phyloP scores from a whole-genome alignment of 2,113 vertebrate species.

The Neotragus pygmaeus region DNA sequence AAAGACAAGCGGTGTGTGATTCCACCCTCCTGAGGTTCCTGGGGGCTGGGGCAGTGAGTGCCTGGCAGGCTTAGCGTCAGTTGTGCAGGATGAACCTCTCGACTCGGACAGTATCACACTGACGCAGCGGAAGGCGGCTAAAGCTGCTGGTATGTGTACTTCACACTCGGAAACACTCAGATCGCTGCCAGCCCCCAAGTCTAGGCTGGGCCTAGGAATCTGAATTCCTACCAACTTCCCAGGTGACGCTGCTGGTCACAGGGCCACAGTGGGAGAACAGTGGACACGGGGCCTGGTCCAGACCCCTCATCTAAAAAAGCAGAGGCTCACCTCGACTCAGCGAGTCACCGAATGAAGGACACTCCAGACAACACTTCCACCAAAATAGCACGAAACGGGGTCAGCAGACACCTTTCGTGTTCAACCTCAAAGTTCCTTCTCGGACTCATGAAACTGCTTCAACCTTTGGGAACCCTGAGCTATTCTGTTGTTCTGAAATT shows the following conservation, averaged over 20 bases:
- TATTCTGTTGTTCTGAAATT: not conserved
- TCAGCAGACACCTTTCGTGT: not conserved
- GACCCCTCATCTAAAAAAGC: fast-evolving
- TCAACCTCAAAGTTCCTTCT: not conserved
- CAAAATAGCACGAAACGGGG: fast-evolving
- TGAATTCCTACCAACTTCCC: not conserved
- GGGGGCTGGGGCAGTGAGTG: not conserved
- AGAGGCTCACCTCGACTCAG: not conserved
- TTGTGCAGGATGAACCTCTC: too few species aligned
- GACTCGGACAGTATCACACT: fast-evolving
- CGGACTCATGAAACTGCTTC: not conserved
- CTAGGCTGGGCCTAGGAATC: not conserved
- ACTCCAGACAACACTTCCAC: not conserved
- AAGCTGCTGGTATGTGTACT: fast-evolving
- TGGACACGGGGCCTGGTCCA: fast-evolving
- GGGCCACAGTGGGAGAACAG: not conserved
- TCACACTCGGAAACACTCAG: not conserved
- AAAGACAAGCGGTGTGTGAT: fast-evolving
- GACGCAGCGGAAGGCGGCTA: fast-evolving
- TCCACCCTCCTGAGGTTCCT: fast-evolving
- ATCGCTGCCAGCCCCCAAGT: too few species aligned
- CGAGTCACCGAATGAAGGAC: fast-evolving
- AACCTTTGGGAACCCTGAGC: not conserved
- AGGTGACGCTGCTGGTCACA: not conserved
- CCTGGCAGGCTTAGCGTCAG: too few species aligned